Evolutionary conservation across 2,888 invertebrate species (phyloP), one percentile per base, ranked within the genome.

Genomic region (Zelleria hepariella): DNA sequence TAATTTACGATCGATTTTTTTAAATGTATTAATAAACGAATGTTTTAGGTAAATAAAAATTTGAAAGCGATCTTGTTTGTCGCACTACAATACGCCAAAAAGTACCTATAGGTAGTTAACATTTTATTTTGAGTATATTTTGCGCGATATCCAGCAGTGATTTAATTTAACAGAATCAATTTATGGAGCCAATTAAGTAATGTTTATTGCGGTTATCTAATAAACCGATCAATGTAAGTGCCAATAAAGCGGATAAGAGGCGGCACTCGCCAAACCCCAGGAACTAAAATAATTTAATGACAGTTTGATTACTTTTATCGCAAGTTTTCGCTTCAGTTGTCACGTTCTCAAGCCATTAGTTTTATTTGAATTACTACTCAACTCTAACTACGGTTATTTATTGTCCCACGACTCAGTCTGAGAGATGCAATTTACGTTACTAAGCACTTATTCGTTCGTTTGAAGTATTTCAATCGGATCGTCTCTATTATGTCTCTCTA

Each of bases 251-350:
- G 20, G 51, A 66, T 65, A 67, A 68, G 67, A 70, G 69, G 68
- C 74, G 73, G 71, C 73, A 70, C 71, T 70, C 63, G 66, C 64
- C 67, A 68, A 75, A 77, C 77, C 77, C 77, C 70, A 71, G 70
- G 72, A 70, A 77, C 77, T 85, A 80, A 83, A 86, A 82, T 82
- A 83, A 84, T 86, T 83, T 86, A 86, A 88, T 80, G 86, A 82
- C 81, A 78, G 73, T 87, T 86, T 86, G 84, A 87, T 86, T 84
- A 86, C 84, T 86, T 86, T 87, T 88, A 88, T 88, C 87, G 80
- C 78, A 74, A 74, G 78, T 84, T 86, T 78, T 80, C 87, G 80
- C 81, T 84, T 84, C 78, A 85, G 77, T 83, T 82, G 84, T 76
- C 80, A 71, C 83, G 81, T 82, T 86, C 81, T 82, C 87, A 66